These are phyloP conservation scores for Ifrita kowaldi DNA, from an alignment of 2,113 vertebrate species.

Conservation along the genomic window DNA sequence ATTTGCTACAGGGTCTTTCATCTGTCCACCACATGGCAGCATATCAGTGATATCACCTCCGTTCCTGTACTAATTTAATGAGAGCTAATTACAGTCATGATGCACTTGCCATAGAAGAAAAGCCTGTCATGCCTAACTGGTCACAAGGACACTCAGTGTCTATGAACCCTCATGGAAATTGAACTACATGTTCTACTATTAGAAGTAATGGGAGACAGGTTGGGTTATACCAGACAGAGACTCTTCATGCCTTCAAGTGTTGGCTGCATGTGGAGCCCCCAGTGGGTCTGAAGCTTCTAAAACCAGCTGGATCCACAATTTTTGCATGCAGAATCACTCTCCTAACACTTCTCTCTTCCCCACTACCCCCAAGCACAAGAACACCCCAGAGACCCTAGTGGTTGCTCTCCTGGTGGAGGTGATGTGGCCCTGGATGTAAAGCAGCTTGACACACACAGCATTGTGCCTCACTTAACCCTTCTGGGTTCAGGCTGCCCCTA, in stretches of 20 bases:
- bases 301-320: background rate
- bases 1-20: background rate
- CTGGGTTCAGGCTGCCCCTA: background rate
- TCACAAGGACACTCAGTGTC: background rate
- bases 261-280: fast-evolving
- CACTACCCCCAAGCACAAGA: background rate
- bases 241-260: background rate
- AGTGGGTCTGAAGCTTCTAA: background rate
- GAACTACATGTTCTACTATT: background rate
- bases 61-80: background rate
- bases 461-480: background rate
- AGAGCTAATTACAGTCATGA: background rate
- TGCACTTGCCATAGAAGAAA: background rate
- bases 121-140: background rate
- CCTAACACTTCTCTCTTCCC: background rate
- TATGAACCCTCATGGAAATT: background rate
- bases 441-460: background rate
- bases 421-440: background rate
- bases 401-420: background rate
- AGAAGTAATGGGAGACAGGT: background rate
- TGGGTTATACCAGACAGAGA: background rate
- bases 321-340: background rate
- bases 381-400: fast-evolving
- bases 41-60: background rate
- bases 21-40: background rate